Evolutionary conservation across 2,888 invertebrate species (phyloP).

Genomic region (Acronicta leporina): DNA sequence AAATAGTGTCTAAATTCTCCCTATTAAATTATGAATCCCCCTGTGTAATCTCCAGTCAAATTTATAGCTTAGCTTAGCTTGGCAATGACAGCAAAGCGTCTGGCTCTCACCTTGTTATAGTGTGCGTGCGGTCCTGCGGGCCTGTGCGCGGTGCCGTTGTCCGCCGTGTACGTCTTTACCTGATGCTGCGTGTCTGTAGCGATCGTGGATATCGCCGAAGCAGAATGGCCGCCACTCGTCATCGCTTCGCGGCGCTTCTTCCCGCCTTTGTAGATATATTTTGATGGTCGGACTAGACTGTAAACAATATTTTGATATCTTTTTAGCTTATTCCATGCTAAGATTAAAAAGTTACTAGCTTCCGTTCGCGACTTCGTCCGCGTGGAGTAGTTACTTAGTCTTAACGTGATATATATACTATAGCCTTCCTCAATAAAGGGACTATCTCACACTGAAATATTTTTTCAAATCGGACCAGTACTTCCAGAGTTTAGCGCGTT

Average conservation of each 20-base stretch:
- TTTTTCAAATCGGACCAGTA: too few species aligned
- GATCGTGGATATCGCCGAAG: slow-evolving; percentile 87
- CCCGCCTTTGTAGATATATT: slow-evolving; percentile 84
- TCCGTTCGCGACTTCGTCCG: too few species aligned
- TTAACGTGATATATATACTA: too few species aligned
- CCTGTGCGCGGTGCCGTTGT: slow-evolving; percentile 95
- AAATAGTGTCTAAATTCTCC: neutral
- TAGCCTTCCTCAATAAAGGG: too few species aligned
- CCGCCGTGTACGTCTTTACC: slow-evolving; percentile 98
- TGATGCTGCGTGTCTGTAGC: slow-evolving; percentile 93
- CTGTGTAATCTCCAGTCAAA: slow-evolving; percentile 8
- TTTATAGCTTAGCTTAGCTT: slow-evolving; percentile 49
- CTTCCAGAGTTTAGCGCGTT: too few species aligned
- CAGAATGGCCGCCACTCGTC: slow-evolving; percentile 71
- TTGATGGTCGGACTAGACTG: slow-evolving; percentile 84
- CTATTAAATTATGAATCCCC: neutral
- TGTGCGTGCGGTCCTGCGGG: slow-evolving; percentile 94
- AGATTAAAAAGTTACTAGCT: too few species aligned
- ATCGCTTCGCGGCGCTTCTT: slow-evolving; percentile 84
- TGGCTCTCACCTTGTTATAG: slow-evolving; percentile 96
- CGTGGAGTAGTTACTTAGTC: too few species aligned
- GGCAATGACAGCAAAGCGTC: slow-evolving; percentile 74
- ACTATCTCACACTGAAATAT: too few species aligned
- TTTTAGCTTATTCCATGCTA: too few species aligned
- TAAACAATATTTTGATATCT: slow-evolving; percentile 23